Percentiles rank a stretch among this genome's conserved stretches.
Conservation (phyloP, 2,113 vertebrate species). For the Dasyurus viverrinus region DNA sequence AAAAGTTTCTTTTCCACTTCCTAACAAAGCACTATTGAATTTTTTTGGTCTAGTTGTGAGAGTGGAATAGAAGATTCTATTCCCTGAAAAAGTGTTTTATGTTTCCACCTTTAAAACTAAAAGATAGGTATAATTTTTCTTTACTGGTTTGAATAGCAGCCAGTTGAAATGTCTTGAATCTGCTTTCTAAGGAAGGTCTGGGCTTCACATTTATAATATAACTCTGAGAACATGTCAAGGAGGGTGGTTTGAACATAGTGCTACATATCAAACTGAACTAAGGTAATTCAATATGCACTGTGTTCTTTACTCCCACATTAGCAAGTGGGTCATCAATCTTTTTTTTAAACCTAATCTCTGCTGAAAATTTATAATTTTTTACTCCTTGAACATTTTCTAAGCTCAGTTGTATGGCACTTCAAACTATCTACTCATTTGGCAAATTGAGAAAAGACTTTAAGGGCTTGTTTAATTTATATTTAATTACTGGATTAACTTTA, state of each 20-base stretch:
- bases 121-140: conserved; percentile 63
- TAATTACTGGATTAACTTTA: conserved; percentile 48
- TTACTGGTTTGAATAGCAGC: conserved; percentile 46
- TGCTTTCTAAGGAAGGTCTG: conserved; percentile 67
- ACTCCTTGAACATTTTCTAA: neutral
- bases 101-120: conserved; percentile 63
- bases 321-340: conserved; percentile 53
- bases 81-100: conserved; percentile 55
- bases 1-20: conserved; percentile 30
- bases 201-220: conserved; percentile 57
- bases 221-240: conserved; percentile 61
- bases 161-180: conserved; percentile 54
- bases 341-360: conserved; percentile 23
- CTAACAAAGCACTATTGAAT: conserved; percentile 36
- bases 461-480: conserved; percentile 40
- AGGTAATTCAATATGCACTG: conserved; percentile 61
- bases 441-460: neutral
- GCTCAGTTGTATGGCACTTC: neutral
- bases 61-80: conserved; percentile 59
- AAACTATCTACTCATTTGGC: neutral
- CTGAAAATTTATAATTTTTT: conserved; percentile 37
- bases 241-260: conserved; percentile 46
- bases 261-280: conserved; percentile 33
- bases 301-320: conserved; percentile 32
- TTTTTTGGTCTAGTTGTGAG: conserved; percentile 48